Base-by-base conservation (phyloP, 2,113 vertebrate species). In the Uropsilus gracilis region DNA sequence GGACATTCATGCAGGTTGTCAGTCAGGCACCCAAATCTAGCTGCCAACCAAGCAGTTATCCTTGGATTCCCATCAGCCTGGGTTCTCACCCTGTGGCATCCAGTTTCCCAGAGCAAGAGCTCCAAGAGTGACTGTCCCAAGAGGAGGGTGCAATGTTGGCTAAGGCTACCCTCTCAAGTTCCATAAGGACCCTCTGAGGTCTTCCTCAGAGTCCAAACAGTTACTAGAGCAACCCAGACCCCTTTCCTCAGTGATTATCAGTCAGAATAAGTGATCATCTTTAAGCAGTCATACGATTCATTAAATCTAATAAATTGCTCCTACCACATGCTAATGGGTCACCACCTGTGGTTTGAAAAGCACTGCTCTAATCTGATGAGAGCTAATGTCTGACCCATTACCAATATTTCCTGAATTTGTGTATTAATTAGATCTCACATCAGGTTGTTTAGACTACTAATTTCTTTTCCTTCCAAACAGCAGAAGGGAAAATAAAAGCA, bases 391-490 rank as follows among this genome's bases (percentile, higher is more conserved):
- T 72, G n/a, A n/a, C n/a, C n/a, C n/a, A n/a, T n/a, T 53, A 53
- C 22, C 68, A 55, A 48, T 26, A 82, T 69, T 94, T 73, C 39
- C 82, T 89, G 50, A 71, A 72, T 69, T 68, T 93, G 44, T n/a
- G 16, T 46, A 42, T 93, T 93, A 93, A 72, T 92, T 91, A 57
- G 32, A 55, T 78, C 68, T 82, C 44, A 30, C 20, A 4, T 28
- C 73, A 34, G 18, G 8, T 42, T 61, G 42, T 28, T 37, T 32
- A 83, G 48, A 16, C n/a, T 73, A 91, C 57, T 89, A 32, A 81
- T 37, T 91, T 59, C 55, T 86, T 92, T n/a, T n/a, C n/a, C 44
- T 78, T 48, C 44, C 64, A 86, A 94, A 57, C 5, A 72, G 34
- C 11, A 26, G 73, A 11, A 59, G 18, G 6, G 30, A 75, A 73